A percentile compares a stretch with the other conserved stretches of the same genome.
Evolutionary conservation across 2,113 vertebrate species (phyloP).

Genomic region (Cochlearius cochlearius): DNA sequence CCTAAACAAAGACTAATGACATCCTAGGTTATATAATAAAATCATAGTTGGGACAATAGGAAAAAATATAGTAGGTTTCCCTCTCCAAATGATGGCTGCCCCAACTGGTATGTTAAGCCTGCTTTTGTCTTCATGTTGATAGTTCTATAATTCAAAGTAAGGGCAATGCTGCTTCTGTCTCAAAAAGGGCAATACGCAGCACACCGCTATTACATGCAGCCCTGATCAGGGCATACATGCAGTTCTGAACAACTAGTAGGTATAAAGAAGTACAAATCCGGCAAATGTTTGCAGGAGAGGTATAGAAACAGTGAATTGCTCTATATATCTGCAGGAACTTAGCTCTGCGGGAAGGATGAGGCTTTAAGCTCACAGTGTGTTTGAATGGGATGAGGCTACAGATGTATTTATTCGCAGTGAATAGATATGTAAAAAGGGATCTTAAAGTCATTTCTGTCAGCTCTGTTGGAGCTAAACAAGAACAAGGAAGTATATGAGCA

Average conservation of each 20-base stretch:
- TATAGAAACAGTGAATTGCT: not conserved
- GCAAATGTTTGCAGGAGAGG: not conserved
- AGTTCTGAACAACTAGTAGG: not conserved
- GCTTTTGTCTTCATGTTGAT: not conserved
- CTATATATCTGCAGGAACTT: not conserved
- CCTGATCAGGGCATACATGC: not conserved
- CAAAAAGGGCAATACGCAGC: not conserved
- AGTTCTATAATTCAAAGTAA: not conserved
- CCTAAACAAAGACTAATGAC: not conserved
- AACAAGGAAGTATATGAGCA: not conserved
- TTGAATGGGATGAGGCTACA: not conserved
- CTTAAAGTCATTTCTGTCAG: not conserved
- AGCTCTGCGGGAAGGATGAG: not conserved
- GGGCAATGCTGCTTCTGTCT: not conserved
- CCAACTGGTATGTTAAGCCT: not conserved
- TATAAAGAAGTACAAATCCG: not conserved
- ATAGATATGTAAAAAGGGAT: not conserved
- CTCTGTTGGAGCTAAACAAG: not conserved
- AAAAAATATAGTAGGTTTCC: not conserved
- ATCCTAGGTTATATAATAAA: not conserved
- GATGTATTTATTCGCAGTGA: slow-evolving; percentile 1
- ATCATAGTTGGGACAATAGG: not conserved
- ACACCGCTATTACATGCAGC: not conserved
- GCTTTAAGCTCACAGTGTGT: not conserved
- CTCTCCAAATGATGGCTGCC: not conserved